Evolutionary conservation across 1,140 invertebrate species (phyloP).

Genomic region (Metopolophium dirhodum): DNA sequence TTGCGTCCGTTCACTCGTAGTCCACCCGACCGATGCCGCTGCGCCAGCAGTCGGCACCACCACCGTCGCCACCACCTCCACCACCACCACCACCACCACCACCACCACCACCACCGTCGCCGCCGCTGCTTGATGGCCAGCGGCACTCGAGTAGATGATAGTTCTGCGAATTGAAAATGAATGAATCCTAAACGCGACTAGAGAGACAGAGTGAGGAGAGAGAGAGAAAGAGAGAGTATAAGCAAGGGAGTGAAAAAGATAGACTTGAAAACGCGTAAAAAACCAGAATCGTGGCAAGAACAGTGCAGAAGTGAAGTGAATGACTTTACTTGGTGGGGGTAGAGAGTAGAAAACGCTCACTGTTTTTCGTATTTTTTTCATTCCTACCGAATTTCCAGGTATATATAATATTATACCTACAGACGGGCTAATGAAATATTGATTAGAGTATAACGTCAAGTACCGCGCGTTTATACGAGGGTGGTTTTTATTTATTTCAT

Average conservation of each 20-base stretch:
- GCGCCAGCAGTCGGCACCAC: neutral
- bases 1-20: neutral
- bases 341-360: neutral
- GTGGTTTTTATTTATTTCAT: neutral
- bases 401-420: neutral
- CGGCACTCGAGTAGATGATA: slow-evolving; percentile 24
- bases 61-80: neutral
- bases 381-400: neutral
- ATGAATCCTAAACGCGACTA: neutral
- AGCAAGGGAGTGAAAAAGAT: no score
- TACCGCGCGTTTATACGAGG: slow-evolving; percentile 1
- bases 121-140: neutral
- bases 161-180: slow-evolving; percentile 31
- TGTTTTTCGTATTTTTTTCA: slow-evolving; percentile 15
- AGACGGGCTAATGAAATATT: slow-evolving; percentile 44
- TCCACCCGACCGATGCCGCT: neutral
- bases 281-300: neutral
- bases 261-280: slow-evolving; percentile 8
- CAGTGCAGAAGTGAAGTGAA: neutral
- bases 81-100: neutral
- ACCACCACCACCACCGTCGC: no score
- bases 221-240: neutral
- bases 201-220: neutral
- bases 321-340: neutral
- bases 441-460: slow-evolving; percentile 44